Evolutionary conservation across 2,888 invertebrate genomes (phyloP).

Genomic region (Maniola hyperantus): DNA sequence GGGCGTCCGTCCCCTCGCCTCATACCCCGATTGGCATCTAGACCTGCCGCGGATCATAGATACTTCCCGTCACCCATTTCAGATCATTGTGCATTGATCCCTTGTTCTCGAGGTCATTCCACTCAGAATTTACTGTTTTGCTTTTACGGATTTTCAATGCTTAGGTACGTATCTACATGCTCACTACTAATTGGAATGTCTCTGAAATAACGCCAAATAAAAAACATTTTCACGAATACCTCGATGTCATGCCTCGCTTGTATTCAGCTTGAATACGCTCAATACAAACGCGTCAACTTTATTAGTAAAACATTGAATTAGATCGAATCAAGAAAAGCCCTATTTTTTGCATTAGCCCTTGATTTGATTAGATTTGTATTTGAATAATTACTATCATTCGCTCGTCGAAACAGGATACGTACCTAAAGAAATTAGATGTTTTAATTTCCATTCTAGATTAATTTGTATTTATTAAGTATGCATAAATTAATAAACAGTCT

Average conservation of each 20-base stretch:
- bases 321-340: conserved; percentile 11
- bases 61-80: neutral
- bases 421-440: too few species aligned
- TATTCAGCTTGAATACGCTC: conserved; percentile 68
- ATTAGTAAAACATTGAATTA: conserved; percentile 35
- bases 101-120: too few species aligned
- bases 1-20: too few species aligned
- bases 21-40: too few species aligned
- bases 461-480: too few species aligned
- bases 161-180: neutral
- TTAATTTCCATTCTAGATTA: too few species aligned
- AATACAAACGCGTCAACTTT: conserved; percentile 65
- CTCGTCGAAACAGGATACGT: too few species aligned
- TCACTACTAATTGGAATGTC: conserved; percentile 1
- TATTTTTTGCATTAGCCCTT: neutral
- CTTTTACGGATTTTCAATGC: neutral
- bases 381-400: too few species aligned
- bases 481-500: too few species aligned
- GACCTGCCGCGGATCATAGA: too few species aligned
- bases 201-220: conserved; percentile 8
- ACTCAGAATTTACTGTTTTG: neutral
- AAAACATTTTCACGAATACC: conserved; percentile 52
- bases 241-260: conserved; percentile 51
- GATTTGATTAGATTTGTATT: too few species aligned
- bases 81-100: too few species aligned